Percentiles rank a stretch among this genome's conserved stretches.
These are phyloP conservation scores for Frieseomelitta varia DNA, from an alignment of 1,140 invertebrate genomes.

Conservation along the genomic window DNA sequence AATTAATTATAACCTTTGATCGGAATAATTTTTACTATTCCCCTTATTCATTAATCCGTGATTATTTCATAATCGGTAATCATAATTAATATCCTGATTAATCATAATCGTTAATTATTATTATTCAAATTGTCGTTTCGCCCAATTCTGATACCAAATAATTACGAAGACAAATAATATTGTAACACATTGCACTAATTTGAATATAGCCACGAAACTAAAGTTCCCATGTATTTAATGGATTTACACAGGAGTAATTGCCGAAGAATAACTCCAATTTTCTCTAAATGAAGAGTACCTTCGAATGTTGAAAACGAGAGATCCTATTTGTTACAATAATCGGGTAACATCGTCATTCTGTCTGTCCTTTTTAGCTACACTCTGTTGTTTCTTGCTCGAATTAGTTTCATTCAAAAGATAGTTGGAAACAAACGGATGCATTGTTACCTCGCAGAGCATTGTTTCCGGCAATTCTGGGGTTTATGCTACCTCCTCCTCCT, in stretches of 20 bases:
- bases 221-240: not conserved
- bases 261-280: not conserved
- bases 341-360: not conserved
- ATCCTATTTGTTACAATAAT: constrained; percentile 20
- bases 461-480: not conserved
- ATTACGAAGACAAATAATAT: not conserved
- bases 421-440: not conserved
- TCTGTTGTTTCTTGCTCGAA: not conserved
- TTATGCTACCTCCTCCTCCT: not conserved
- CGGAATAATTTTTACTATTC: too few relatives aligned
- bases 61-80: too few relatives aligned
- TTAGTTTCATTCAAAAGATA: not conserved
- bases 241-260: not conserved
- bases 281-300: not conserved
- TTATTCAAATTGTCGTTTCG: too few relatives aligned
- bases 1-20: too few relatives aligned
- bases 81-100: too few relatives aligned
- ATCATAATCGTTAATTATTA: too few relatives aligned
- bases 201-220: not conserved
- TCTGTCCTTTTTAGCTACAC: not conserved
- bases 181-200: not conserved
- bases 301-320: not conserved
- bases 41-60: too few relatives aligned
- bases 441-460: not conserved
- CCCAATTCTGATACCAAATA: not conserved